Conservation (phyloP, 2,888 invertebrate genomes). For the Leptopterna dolabrata region DNA sequence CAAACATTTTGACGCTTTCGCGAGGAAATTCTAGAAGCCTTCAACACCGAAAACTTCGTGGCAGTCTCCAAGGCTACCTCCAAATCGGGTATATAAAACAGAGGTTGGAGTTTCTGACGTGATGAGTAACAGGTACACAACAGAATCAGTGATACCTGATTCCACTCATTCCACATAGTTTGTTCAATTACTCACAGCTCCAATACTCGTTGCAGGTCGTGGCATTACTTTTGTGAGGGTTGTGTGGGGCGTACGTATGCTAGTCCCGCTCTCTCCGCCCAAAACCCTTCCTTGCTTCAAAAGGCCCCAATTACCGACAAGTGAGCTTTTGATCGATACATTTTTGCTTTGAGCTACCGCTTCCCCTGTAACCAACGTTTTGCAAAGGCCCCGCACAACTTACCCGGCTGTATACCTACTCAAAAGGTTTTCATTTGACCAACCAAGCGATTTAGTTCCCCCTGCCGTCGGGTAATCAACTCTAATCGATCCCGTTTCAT, state of each 20-base stretch:
- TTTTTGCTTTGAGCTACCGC: slow-evolving; percentile 25
- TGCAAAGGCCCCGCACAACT: slow-evolving; percentile 29
- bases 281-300: slow-evolving; percentile 4
- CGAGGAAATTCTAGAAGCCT: no score
- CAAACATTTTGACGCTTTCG: no score
- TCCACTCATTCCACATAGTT: no score
- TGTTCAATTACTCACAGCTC: no score
- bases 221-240: not conserved
- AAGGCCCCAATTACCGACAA: slow-evolving; percentile 33
- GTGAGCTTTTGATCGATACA: slow-evolving; percentile 39
- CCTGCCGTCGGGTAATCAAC: slow-evolving; percentile 15
- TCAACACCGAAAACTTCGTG: no score
- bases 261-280: not conserved
- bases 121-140: no score
- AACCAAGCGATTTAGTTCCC: slow-evolving; percentile 25
- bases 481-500: slow-evolving; percentile 29
- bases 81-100: no score
- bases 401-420: slow-evolving; percentile 29
- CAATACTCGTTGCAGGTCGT: no score
- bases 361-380: not conserved
- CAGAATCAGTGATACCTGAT: no score
- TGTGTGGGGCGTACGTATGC: not conserved
- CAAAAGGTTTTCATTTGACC: slow-evolving; percentile 44
- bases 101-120: no score
- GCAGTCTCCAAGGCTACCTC: no score